Base-by-base conservation (phyloP, 2,113 vertebrate species). In the Solea senegalensis region DNA sequence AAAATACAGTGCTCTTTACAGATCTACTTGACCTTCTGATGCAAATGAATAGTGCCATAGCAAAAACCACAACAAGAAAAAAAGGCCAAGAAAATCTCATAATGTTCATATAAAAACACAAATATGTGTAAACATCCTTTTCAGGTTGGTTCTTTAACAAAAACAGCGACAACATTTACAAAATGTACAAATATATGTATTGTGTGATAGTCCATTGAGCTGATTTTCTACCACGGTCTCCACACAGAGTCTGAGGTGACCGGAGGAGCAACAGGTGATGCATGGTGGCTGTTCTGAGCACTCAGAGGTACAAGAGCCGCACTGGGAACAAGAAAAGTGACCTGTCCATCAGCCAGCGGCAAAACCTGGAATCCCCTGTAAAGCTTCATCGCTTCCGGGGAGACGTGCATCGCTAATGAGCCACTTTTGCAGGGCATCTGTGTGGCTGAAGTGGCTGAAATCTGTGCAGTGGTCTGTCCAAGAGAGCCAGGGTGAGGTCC, bases 261-360 rank as follows among this genome's bases (percentile, higher is more conserved):
- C 2, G 92, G 90, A 3, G 93, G 93, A 9, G 92, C 93, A 1
- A 80, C 89, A 43, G 92, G 86, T 3, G 93, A 92, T 60, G 87
- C 8, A 1, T 84, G 89, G n/a, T 87, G 87, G 48, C 92, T 84
- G 73, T 82, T 83, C 34, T 91, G 93, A 26, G 88, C 90, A 0
- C 93, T 72, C 91, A 91, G 3, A 0, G 96, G 95, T 28, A 93
- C 76, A 12, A 97, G 94, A 58, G 96, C 93, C 0, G 95, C 84
- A 43, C 93, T 95, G 68, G 96, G 96, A 87, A 98, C 96, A 43
- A 98, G 94, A 81, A 98, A 96, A 16, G 96, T 96, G 1, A 97
- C 95, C 43, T 97, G 96, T 90, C 97, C 97, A 5, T 98, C 95
- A 0, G 95, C 92, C 1, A 95, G 94, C 0, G 96, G 95, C 66